Base-by-base conservation (phyloP, 2,888 invertebrate species). In the Platycheirus rosarum region DNA sequence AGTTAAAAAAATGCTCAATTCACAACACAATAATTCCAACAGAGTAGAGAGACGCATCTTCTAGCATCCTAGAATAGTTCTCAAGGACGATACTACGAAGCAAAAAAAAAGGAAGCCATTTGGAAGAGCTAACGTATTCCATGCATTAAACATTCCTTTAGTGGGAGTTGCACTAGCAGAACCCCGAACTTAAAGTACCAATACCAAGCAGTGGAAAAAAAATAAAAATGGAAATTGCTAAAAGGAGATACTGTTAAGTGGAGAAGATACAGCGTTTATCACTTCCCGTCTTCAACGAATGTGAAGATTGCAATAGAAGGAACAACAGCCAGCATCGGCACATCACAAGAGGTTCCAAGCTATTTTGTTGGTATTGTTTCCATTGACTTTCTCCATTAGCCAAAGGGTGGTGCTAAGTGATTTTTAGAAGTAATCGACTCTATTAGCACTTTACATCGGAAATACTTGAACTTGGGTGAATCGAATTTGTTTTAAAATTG, bases 261-360 rank as follows among this genome's bases (percentile, higher is more conserved):
- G 44, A 37, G 42, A 60, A 70, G 60, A 76, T 80, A 71, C 80
- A 80, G 53, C 76, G 65, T 71, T 76, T 80, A 73, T 70, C 76
- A 80, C 70, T 80, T 80, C 53, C 65, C 65, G 65, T 53, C 57
- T 76, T 70, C 76, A 80, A 62, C 46, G 48, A 16, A 44, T 20
- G 40, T 23, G 20, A 55, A 9, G 13, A 20, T 7, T 60, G 16
- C 57, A 60, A 0, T 14, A 23, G 20, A 1, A 44, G 20, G 35
- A 20, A 3, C n/a, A 14, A 9, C 20, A 44, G 18, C 3, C n/a
- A 14, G 13, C 20, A 44, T n/a, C 3, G 35, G 5, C n/a, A n/a
- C n/a, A n/a, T n/a, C n/a, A n/a, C n/a, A 16, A 57, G 23, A 40
- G 32, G 20, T 23, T 37, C 16, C 53, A 14, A 18, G 57, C 40